phyloP scores from a whole-genome alignment of 2,888 invertebrate genomes.

The Campoplex nolae region DNA sequence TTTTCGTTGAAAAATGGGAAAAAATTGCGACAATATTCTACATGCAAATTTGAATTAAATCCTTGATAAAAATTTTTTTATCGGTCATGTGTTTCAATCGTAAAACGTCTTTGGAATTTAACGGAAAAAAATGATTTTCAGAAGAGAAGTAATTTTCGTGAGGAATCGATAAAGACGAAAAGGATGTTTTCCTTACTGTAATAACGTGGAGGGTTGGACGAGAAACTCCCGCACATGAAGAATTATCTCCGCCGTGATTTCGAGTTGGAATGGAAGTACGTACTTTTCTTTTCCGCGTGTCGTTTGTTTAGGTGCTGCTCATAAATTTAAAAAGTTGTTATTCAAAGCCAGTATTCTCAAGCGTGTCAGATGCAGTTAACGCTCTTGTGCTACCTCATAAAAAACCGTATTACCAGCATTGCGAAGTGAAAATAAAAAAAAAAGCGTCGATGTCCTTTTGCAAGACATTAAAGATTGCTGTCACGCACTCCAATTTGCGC shows the following conservation, averaged over 20 bases:
- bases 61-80: neutral
- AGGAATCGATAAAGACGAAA: neutral
- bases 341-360: neutral
- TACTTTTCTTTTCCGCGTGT: conserved; percentile 14
- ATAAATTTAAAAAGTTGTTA: conserved; percentile 37
- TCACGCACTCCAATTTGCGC: conserved; percentile 9
- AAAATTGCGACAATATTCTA: neutral
- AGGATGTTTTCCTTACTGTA: neutral
- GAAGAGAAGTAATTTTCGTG: neutral
- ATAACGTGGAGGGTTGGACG: neutral
- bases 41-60: too few species aligned
- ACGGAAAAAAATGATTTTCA: neutral
- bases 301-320: conserved; percentile 26
- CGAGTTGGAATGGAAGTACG: neutral
- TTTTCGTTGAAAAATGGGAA: neutral
- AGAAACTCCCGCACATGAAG: neutral
- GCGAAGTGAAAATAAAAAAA: conserved; percentile 29
- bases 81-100: neutral
- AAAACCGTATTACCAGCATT: conserved; percentile 22
- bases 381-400: conserved; percentile 40
- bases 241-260: neutral
- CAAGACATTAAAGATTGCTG: neutral
- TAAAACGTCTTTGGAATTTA: neutral
- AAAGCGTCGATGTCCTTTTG: conserved; percentile 5
- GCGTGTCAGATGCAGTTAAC: conserved; percentile 15